Evolutionary conservation across 2,888 invertebrate species (phyloP).

Genomic region (Sipha maydis): DNA sequence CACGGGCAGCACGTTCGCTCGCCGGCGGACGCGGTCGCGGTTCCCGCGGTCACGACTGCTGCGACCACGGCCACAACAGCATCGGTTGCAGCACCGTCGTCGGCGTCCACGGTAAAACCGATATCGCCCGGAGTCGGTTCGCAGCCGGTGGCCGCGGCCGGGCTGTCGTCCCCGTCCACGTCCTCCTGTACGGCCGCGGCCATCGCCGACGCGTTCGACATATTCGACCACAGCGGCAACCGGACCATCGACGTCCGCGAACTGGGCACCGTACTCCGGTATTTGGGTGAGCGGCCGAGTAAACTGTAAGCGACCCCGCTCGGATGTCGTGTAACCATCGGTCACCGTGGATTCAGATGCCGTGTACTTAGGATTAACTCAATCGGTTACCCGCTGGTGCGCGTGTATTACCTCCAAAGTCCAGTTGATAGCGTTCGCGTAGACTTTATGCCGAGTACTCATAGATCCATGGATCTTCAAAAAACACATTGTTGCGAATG

Average conservation of each 20-base stretch:
- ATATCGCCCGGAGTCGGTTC: conserved; percentile 66
- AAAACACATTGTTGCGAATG: no score
- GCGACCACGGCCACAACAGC: not conserved
- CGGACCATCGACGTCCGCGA: conserved; percentile 91
- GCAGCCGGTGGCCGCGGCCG: conserved; percentile 66
- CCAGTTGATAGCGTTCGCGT: no score
- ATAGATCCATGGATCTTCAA: no score
- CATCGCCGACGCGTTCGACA: conserved; percentile 86
- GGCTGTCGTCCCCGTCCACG: conserved; percentile 64
- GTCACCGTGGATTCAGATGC: no score
- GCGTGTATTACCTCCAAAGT: no score
- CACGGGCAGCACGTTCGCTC: no score
- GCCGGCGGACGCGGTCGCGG: not conserved
- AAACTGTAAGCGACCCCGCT: no score
- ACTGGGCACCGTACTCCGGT: conserved; percentile 88
- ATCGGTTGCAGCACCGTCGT: not conserved
- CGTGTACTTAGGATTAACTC: no score
- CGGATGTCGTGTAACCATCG: no score
- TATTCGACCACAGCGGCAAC: conserved; percentile 89
- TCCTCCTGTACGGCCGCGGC: conserved; percentile 63
- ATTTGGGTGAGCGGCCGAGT: conserved; percentile 73
- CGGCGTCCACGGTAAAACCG: not conserved
- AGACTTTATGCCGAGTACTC: no score
- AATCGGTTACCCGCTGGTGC: no score
- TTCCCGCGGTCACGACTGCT: not conserved